Conservation (phyloP, 1,140 invertebrate genomes). For the Hydropsyche tenuis region DNA sequence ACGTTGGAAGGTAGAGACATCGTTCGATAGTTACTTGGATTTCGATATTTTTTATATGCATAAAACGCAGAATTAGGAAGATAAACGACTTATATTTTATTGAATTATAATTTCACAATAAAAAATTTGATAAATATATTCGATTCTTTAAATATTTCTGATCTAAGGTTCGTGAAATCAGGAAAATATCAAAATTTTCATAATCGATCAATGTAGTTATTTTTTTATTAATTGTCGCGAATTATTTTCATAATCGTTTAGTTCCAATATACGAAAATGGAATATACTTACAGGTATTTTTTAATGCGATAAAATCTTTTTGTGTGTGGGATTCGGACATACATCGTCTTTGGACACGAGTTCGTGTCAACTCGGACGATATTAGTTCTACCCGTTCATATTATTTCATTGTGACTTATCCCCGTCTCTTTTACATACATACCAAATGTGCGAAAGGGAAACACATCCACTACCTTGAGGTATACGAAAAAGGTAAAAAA, state of each 20-base stretch:
- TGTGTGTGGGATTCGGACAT: slow-evolving; percentile 41
- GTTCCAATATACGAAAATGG: slow-evolving; percentile 36
- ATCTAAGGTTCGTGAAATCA: too few relatives aligned
- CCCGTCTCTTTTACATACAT: not conserved
- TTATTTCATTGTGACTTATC: too few relatives aligned
- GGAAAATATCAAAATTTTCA: too few relatives aligned
- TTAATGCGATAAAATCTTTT: slow-evolving; percentile 43
- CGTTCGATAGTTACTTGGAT: slow-evolving; percentile 31
- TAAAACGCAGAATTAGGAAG: slow-evolving; percentile 7
- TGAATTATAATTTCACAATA: slow-evolving; percentile 1
- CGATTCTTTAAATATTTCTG: slow-evolving; percentile 26
- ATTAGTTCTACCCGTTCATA: slow-evolving; percentile 27
- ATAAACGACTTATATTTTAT: slow-evolving; percentile 7
- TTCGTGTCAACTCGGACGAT: slow-evolving; percentile 33
- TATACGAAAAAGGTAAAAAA: not conserved
- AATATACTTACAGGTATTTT: slow-evolving; percentile 45
- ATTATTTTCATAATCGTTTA: not conserved
- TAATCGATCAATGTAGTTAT: too few relatives aligned
- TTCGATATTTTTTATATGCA: slow-evolving; percentile 21
- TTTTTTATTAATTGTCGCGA: not conserved
- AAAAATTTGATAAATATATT: slow-evolving; percentile 21
- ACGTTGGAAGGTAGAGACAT: slow-evolving; percentile 40
- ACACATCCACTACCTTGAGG: not conserved
- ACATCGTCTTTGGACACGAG: slow-evolving; percentile 38
- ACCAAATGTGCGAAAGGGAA: not conserved